phyloP scores from a whole-genome alignment of 1,140 invertebrate species.

The Propsilocerus akamusi region DNA sequence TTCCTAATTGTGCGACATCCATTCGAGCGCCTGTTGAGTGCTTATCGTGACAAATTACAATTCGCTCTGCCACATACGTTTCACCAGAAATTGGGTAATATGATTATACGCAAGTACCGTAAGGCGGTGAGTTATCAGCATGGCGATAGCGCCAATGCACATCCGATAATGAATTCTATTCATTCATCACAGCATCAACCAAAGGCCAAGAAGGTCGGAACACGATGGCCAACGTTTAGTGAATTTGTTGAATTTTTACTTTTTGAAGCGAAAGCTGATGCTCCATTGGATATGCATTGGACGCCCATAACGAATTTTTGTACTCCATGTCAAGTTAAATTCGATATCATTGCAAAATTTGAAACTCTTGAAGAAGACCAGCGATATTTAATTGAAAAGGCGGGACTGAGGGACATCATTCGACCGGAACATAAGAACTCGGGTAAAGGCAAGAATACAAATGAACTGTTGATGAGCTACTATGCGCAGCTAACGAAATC shows the following conservation, averaged over 20 bases:
- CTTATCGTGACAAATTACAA: slow-evolving; percentile 76
- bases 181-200: slow-evolving; percentile 4
- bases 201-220: slow-evolving; percentile 15
- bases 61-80: slow-evolving; percentile 60
- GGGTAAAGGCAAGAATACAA: slow-evolving; percentile 47
- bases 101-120: slow-evolving; percentile 55
- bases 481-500: slow-evolving; percentile 53
- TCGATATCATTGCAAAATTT: slow-evolving; percentile 75
- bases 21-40: slow-evolving; percentile 70
- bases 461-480: slow-evolving; percentile 48
- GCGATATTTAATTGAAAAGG: slow-evolving; percentile 57
- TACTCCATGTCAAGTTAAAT: slow-evolving; percentile 74
- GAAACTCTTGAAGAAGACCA: slow-evolving; percentile 77
- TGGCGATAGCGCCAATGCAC: background rate
- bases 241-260: slow-evolving; percentile 59
- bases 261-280: slow-evolving; percentile 39
- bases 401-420: slow-evolving; percentile 50
- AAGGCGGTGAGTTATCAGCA: slow-evolving; percentile 22
- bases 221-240: slow-evolving; percentile 50
- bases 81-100: slow-evolving; percentile 55
- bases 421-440: slow-evolving; percentile 67
- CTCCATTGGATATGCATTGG: slow-evolving; percentile 79
- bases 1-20: slow-evolving; percentile 82
- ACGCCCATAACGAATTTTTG: slow-evolving; percentile 69
- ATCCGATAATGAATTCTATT: background rate